Conservation (phyloP, 1,140 invertebrate species). For the Phortica variegata region DNA sequence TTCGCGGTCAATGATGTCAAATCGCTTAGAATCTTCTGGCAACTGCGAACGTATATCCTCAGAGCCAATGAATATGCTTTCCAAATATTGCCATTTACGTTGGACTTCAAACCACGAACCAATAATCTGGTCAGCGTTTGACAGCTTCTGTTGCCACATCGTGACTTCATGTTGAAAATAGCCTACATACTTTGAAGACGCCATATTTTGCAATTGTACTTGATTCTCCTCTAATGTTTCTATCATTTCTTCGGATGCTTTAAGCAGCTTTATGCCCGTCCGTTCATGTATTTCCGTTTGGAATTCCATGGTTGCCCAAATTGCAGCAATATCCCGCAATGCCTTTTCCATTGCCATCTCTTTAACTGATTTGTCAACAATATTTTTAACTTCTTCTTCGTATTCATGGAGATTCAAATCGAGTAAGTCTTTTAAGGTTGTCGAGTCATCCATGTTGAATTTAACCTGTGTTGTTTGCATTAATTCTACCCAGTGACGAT, state of each 20-base stretch:
- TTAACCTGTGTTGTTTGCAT: constrained; percentile 86
- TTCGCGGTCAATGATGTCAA: constrained; percentile 83
- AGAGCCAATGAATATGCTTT: constrained; percentile 94
- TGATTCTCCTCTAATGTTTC: constrained; percentile 96
- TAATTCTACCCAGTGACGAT: constrained; percentile 89
- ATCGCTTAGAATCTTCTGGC: constrained; percentile 87
- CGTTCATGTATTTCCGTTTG: constrained; percentile 77
- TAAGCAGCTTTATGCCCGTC: constrained; percentile 75
- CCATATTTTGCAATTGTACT: constrained; percentile 88
- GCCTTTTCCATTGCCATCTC: constrained; percentile 92
- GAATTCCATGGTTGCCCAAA: constrained; percentile 83
- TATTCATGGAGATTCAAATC: constrained; percentile 85
- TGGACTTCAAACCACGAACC: constrained; percentile 91
- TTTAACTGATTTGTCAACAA: constrained; percentile 93
- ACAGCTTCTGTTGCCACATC: constrained; percentile 87
- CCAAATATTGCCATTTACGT: constrained; percentile 89
- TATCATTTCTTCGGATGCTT: constrained; percentile 83
- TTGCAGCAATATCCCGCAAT: constrained; percentile 74
- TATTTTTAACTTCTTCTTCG: constrained; percentile 92
- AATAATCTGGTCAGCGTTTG: constrained; percentile 83
- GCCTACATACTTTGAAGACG: constrained; percentile 89
- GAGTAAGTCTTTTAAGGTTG: constrained; percentile 83
- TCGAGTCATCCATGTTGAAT: constrained; percentile 72
- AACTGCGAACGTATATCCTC: constrained; percentile 91
- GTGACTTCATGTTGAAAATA: constrained; percentile 84